A percentile compares a stretch with the other conserved stretches of the same genome.
phyloP scores from a whole-genome alignment of 2,888 invertebrate species.

The Phengaris arion region DNA sequence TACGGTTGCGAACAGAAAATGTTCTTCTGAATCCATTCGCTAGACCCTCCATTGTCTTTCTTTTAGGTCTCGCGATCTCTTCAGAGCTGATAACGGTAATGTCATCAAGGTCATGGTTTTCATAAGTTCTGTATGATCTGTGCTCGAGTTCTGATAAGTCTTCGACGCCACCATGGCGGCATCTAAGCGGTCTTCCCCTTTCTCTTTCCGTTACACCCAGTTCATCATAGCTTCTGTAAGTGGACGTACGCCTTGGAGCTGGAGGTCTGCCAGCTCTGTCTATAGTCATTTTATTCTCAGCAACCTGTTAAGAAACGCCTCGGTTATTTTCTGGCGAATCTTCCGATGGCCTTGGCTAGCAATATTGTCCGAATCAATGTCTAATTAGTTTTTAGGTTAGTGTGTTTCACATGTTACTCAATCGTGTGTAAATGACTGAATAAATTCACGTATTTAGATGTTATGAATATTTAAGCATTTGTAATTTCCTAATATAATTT shows the following conservation, averaged over 20 bases:
- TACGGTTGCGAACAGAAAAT: constrained; percentile 65
- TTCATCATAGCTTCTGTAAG: constrained; percentile 74
- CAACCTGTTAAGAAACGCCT: constrained; percentile 64
- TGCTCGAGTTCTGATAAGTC: constrained; percentile 64
- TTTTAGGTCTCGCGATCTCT: constrained; percentile 63
- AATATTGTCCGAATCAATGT: constrained; percentile 14
- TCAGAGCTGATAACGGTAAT: constrained; percentile 74
- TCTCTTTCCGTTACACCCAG: constrained; percentile 67
- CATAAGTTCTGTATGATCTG: constrained; percentile 55
- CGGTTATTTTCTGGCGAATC: constrained; percentile 38
- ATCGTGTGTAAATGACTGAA: neutral
- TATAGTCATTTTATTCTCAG: constrained; percentile 62
- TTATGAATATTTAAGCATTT: too few species aligned
- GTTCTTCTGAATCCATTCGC: constrained; percentile 70
- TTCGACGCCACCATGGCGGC: constrained; percentile 68
- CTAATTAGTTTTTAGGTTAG: neutral
- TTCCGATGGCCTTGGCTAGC: constrained; percentile 41
- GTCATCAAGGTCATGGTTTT: constrained; percentile 62
- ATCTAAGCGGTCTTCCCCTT: constrained; percentile 60
- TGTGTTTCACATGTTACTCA: neutral
- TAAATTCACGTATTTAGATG: too few species aligned
- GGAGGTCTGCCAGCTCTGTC: constrained; percentile 70
- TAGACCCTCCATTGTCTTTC: constrained; percentile 68
- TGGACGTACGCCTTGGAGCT: constrained; percentile 63
- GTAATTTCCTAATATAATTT: too few species aligned